phyloP scores from a whole-genome alignment of 2,797 vertebrate species.

The Myotis findleyi region DNA sequence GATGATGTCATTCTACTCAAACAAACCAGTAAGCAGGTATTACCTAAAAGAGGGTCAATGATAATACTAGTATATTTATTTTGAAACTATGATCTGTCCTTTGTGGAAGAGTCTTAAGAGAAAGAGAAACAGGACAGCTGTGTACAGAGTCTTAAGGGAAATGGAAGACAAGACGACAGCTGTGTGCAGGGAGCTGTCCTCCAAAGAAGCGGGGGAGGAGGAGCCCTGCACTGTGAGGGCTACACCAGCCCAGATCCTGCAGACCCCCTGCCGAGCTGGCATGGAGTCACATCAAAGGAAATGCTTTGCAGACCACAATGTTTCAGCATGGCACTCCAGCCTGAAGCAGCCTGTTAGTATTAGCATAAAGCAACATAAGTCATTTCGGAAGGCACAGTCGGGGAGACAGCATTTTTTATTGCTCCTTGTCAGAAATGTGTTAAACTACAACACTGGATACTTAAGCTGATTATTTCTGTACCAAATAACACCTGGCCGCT shows the following conservation, averaged over 20 bases:
- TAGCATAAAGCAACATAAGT: conserved; percentile 72
- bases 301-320: conserved; percentile 33
- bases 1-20: not conserved
- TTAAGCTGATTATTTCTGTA: conserved; percentile 63
- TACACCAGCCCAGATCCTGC: not conserved
- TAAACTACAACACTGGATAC: conserved; percentile 60
- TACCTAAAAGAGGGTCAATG: not conserved
- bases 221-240: not conserved
- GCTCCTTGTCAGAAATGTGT: conserved; percentile 72
- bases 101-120: not conserved
- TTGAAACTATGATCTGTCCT: conserved; percentile 3
- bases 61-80: not conserved
- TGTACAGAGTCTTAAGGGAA: not conserved
- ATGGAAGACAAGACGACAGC: not conserved
- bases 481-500: conserved; percentile 57
- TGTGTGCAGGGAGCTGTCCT: not conserved
- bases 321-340: conserved; percentile 56
- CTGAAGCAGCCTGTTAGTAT: conserved; percentile 56
- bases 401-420: conserved; percentile 55
- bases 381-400: conserved; percentile 44
- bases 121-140: not conserved
- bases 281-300: conserved; percentile 62
- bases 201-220: not conserved
- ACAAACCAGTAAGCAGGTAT: not conserved
- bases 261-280: conserved; percentile 30